Base-by-base conservation (phyloP, 2,113 vertebrate species). In the Cariama cristata region DNA sequence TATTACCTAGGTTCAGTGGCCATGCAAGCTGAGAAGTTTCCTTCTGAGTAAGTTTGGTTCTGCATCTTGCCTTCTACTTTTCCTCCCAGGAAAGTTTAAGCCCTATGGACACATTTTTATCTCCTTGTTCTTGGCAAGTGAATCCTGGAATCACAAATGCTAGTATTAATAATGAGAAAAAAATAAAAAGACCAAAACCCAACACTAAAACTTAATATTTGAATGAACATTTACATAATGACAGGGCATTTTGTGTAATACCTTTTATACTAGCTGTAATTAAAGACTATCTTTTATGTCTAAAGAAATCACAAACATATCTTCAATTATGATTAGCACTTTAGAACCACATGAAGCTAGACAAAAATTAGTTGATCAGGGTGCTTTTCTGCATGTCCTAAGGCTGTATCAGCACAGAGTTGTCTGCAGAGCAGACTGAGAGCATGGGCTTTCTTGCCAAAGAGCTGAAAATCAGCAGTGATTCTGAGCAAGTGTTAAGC, bases 21-120 rank as follows among this genome's bases (percentile, higher is more conserved):
- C 90, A 98, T 99, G 98, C 98, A 99, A 76, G 98, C 98, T n/a
- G 98, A 99, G 79, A 98, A 98, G 83, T 99, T 99, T 77, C 98
- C 98, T 88, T 98, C 98, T 27, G 98, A 99, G 98, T 99, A 97
- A 98, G 98, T 98, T 42, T 50, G 55, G 7, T 67, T 73, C 14
- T 93, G 47, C 1, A 10, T 80, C 17, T 67, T 69, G 40, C 33
- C 35, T 87, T 62, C 19, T 44, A 0, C 56, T 77, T 75, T 74
- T 68, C 21, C 71, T 35, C 14, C 33, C 11, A n/a, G n/a, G 52
- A 62, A 60, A 52, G 40, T 68, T 86, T 33, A 56, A 27, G 27
- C 49, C 27, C 32, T 19, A 19, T 1, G 4, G 53, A 23, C 9
- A 12, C 0, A 0, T 88, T 90, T 94, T 92, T 77, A 13, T 67